Percentiles rank a stretch among this genome's conserved stretches.
Conservation (phyloP, 2,888 invertebrate species). For the Andrena trimmerana region DNA sequence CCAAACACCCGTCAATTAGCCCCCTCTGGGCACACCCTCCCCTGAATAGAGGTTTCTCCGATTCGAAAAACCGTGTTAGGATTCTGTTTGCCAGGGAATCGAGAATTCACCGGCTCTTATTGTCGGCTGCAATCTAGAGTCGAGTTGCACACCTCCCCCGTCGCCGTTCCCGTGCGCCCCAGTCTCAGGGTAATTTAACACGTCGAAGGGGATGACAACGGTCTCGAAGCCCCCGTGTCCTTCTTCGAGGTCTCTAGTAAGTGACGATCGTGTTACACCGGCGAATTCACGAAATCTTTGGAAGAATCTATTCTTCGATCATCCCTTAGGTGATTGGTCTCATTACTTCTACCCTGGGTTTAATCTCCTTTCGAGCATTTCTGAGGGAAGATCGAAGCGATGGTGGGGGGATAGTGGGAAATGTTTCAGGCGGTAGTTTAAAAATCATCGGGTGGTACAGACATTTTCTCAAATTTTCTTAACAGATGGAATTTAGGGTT, state of each 20-base stretch:
- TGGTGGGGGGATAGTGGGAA: neutral
- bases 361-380: neutral
- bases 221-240: constrained; percentile 77
- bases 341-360: constrained; percentile 28
- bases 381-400: no score
- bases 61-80: constrained; percentile 54
- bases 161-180: constrained; percentile 52
- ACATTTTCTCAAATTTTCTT: neutral
- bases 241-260: constrained; percentile 70
- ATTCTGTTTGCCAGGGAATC: constrained; percentile 78
- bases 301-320: constrained; percentile 51
- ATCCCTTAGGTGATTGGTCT: constrained; percentile 41
- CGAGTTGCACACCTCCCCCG: constrained; percentile 78
- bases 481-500: neutral
- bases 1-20: constrained; percentile 56
- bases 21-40: constrained; percentile 4
- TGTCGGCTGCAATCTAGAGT: constrained; percentile 82
- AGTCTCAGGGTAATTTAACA: constrained; percentile 82
- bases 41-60: constrained; percentile 9
- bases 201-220: constrained; percentile 80
- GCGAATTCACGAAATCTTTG: constrained; percentile 66
- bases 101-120: constrained; percentile 81
- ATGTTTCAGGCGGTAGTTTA: neutral
- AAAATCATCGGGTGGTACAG: no score
- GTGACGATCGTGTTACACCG: constrained; percentile 80